A percentile compares a stretch with the other conserved stretches of the same genome.
These are phyloP conservation scores for Hydrolagus colliei DNA, from an alignment of 2,797 vertebrate species.

Conservation along the genomic window DNA sequence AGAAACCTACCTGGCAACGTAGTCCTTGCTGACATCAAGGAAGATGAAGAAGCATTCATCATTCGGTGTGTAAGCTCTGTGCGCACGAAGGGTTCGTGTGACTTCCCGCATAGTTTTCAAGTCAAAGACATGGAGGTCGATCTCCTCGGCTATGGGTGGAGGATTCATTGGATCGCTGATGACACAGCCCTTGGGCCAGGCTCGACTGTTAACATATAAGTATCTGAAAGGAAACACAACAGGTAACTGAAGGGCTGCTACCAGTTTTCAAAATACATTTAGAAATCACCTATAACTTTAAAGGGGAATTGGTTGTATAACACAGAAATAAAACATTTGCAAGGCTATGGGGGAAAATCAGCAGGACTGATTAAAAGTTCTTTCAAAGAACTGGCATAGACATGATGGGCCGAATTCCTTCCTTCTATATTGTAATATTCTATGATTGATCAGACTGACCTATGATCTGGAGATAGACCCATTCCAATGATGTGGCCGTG, in stretches of 20 bases:
- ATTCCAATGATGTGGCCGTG: constrained; percentile 94
- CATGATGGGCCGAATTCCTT: too few relatives aligned
- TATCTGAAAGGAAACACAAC: constrained; percentile 61
- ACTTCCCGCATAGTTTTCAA: constrained; percentile 87
- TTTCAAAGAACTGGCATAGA: too few relatives aligned
- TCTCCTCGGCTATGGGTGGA: constrained; percentile 89
- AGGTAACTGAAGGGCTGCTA: too few relatives aligned
- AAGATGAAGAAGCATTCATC: constrained; percentile 98
- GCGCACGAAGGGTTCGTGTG: constrained; percentile 75
- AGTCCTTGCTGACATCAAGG: constrained; percentile 90
- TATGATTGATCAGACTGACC: constrained; percentile 50
- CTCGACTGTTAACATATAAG: constrained; percentile 89
- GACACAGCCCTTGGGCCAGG: constrained; percentile 81
- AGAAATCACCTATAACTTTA: too few relatives aligned
- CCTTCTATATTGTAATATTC: too few relatives aligned
- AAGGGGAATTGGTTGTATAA: too few relatives aligned
- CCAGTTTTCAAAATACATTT: too few relatives aligned
- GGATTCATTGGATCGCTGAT: constrained; percentile 91
- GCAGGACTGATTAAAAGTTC: too few relatives aligned
- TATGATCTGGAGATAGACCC: constrained; percentile 95
- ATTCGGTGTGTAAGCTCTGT: constrained; percentile 87
- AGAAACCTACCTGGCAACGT: constrained; percentile 78
- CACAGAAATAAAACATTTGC: too few relatives aligned
- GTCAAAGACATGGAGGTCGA: constrained; percentile 87
- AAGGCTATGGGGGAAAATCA: too few relatives aligned